These are phyloP conservation scores for Drosophila planitibia DNA, from an alignment of 2,888 invertebrate species.

Conservation along the genomic window DNA sequence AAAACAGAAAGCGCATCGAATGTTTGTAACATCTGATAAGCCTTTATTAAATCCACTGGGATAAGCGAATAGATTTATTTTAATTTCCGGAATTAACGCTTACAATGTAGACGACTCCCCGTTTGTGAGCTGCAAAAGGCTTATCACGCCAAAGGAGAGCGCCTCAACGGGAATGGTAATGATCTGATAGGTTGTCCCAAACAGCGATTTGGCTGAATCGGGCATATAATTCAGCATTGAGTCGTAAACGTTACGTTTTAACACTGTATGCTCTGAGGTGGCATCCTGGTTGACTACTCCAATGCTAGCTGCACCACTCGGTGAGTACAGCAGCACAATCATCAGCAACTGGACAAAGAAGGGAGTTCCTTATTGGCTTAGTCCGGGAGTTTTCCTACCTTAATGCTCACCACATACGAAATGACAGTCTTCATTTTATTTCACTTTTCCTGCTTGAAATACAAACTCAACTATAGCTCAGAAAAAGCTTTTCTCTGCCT, in stretches of 20 bases:
- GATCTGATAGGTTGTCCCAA: not conserved
- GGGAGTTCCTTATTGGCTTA: not conserved
- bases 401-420: conserved; percentile 7
- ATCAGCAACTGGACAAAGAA: not conserved
- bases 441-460: not conserved
- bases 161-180: not conserved
- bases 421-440: conserved; percentile 5
- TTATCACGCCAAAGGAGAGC: not conserved
- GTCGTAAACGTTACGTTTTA: not conserved
- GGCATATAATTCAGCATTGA: not conserved
- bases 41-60: not conserved
- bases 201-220: not conserved
- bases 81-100: not conserved
- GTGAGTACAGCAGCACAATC: not conserved
- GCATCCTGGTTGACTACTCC: not conserved
- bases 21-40: not conserved
- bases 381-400: not conserved
- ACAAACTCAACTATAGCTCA: not conserved
- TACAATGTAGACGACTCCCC: not conserved
- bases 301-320: not conserved
- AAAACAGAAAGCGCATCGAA: conserved; percentile 23
- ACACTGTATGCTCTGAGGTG: not conserved
- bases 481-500: not conserved
- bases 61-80: not conserved
- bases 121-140: not conserved